Conservation (phyloP, 2,888 invertebrate species). For the Eilema griseolum region DNA sequence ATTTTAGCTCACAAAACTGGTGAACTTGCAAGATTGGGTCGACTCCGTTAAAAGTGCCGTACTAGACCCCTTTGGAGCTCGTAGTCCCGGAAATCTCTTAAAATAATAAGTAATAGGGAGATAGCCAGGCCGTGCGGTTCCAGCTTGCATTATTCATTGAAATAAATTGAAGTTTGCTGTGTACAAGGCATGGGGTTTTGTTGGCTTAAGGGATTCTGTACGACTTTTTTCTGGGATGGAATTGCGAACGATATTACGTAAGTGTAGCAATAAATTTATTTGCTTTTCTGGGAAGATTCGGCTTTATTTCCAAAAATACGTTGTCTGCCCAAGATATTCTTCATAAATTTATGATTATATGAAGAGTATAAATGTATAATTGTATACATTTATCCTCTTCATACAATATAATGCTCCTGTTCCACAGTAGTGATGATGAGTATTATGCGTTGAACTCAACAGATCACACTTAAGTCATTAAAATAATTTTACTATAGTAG, state of each 20-base stretch:
- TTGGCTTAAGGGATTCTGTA: constrained; percentile 41
- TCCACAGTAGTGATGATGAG: background rate
- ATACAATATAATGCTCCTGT: background rate
- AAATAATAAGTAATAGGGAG: constrained; percentile 48
- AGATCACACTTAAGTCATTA: background rate
- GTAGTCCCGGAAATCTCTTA: constrained; percentile 43
- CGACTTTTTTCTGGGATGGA: constrained; percentile 25
- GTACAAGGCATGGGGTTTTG: constrained; percentile 44
- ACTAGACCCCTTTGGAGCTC: constrained; percentile 20
- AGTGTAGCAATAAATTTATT: constrained; percentile 28
- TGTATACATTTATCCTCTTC: too few species aligned
- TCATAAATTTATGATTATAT: background rate
- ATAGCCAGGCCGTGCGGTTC: constrained; percentile 37
- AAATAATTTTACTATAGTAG: background rate
- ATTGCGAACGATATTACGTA: constrained; percentile 33
- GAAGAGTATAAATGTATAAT: background rate
- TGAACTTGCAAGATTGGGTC: constrained; percentile 22
- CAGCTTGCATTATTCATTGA: constrained; percentile 71
- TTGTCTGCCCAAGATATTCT: background rate
- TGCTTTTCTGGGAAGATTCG: constrained; percentile 18
- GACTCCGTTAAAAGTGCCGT: constrained; percentile 30
- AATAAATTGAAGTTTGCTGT: constrained; percentile 66
- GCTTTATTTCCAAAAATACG: background rate
- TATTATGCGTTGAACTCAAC: background rate
- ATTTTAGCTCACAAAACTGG: constrained; percentile 23